Conservation (phyloP, 2,797 vertebrate species). For the Synaphobranchus kaupii region DNA sequence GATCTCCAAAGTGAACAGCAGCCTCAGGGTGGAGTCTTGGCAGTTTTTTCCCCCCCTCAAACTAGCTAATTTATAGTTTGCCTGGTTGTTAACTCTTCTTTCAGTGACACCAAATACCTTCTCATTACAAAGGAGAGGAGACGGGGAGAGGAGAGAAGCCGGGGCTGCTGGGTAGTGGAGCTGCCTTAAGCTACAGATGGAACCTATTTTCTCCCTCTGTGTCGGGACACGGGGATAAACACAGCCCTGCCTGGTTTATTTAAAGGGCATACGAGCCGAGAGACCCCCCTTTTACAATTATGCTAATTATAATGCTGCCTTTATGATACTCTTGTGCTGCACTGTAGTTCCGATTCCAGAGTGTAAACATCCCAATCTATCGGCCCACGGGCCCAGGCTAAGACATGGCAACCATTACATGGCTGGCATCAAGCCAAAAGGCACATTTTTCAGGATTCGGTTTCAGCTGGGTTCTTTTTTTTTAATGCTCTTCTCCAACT, state of each 20-base stretch:
- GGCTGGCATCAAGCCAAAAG: constrained; percentile 67
- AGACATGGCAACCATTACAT: constrained; percentile 62
- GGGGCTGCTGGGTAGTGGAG: constrained; percentile 55
- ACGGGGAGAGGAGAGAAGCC: constrained; percentile 42
- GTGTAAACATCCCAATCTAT: constrained; percentile 66
- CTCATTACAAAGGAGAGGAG: constrained; percentile 71
- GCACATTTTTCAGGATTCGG: constrained; percentile 76
- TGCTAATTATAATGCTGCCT: constrained; percentile 69
- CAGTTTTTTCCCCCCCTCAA: constrained; percentile 34
- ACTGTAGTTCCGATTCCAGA: constrained; percentile 64
- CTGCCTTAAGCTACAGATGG: constrained; percentile 69
- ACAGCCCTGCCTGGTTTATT: constrained; percentile 66
- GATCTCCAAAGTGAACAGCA: constrained; percentile 63
- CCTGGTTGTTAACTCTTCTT: constrained; percentile 67
- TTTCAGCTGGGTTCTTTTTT: constrained; percentile 60
- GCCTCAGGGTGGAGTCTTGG: constrained; percentile 63
- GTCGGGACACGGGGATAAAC: constrained; percentile 58
- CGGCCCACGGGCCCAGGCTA: constrained; percentile 62
- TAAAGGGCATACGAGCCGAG: constrained; percentile 60
- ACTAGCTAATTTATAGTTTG: constrained; percentile 72
- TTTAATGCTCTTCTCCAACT: constrained; percentile 46
- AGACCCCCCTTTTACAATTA: constrained; percentile 67
- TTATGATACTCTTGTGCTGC: constrained; percentile 66
- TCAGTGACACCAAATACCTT: constrained; percentile 76
- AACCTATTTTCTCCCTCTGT: constrained; percentile 68